phyloP scores from a whole-genome alignment of 2,113 vertebrate species.

The Ondatra zibethicus region DNA sequence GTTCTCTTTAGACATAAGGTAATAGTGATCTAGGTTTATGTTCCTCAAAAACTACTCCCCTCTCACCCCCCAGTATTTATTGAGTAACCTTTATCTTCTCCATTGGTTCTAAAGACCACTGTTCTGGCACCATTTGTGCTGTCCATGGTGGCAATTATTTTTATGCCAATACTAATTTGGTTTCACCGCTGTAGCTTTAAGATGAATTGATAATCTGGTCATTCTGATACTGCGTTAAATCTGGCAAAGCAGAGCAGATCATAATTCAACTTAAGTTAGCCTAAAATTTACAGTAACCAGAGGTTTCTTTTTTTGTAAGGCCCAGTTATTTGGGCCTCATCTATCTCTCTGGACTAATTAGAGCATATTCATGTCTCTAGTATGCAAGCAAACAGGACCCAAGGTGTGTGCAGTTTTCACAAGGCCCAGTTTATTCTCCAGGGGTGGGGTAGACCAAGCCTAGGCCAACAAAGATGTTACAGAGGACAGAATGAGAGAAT shows the following conservation, averaged over 20 bases:
- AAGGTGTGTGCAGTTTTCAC: neutral
- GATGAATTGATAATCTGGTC: neutral
- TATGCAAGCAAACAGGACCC: neutral
- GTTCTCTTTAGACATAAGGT: slow-evolving; percentile 19
- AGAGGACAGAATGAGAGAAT: neutral
- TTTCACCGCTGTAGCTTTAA: neutral
- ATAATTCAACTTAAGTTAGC: neutral
- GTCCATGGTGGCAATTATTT: neutral
- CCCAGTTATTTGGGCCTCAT: neutral
- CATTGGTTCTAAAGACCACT: neutral
- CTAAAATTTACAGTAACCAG: slow-evolving; percentile 39
- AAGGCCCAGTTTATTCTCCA: neutral
- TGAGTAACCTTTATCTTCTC: neutral
- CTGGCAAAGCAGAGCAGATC: neutral
- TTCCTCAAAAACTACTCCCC: neutral
- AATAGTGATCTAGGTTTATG: neutral
- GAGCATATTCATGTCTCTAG: neutral
- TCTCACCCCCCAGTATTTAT: neutral
- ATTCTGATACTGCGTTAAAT: neutral
- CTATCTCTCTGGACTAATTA: neutral
- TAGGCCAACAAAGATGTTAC: neutral
- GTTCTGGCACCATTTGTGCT: neutral
- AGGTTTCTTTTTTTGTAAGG: no score
- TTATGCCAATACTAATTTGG: neutral
- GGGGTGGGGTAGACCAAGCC: neutral